phyloP scores from a whole-genome alignment of 1,140 invertebrate species.

The Cotesia glomerata region DNA sequence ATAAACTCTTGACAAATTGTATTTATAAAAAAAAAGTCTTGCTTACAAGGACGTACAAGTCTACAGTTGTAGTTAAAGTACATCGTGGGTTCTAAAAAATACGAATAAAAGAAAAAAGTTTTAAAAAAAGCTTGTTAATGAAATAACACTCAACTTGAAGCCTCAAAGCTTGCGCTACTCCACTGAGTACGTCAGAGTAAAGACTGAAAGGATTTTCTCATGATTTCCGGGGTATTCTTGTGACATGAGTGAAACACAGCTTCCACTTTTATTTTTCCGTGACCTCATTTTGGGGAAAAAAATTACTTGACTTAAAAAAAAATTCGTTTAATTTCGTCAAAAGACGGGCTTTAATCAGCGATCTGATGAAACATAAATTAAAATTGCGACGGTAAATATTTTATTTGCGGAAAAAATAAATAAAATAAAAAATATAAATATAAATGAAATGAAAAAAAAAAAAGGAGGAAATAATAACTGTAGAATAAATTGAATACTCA shows the following conservation, averaged over 20 bases:
- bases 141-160: constrained; percentile 29
- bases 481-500: background rate
- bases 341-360: background rate
- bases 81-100: background rate
- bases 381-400: background rate
- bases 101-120: background rate
- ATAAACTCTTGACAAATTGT: no score
- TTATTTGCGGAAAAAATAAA: background rate
- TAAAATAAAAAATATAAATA: background rate
- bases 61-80: background rate
- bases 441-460: no score
- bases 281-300: background rate
- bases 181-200: constrained; percentile 11
- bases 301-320: background rate
- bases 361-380: background rate
- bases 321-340: background rate
- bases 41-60: background rate
- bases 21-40: no score
- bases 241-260: constrained; percentile 12
- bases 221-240: constrained; percentile 24
- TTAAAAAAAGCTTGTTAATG: constrained; percentile 24
- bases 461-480: background rate
- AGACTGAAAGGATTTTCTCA: constrained; percentile 25
- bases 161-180: constrained; percentile 8
- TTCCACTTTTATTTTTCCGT: background rate